Evolutionary conservation across 2,888 invertebrate genomes (phyloP), one percentile per base, ranked within the genome.

Genomic region (Galerucella pusilla): DNA sequence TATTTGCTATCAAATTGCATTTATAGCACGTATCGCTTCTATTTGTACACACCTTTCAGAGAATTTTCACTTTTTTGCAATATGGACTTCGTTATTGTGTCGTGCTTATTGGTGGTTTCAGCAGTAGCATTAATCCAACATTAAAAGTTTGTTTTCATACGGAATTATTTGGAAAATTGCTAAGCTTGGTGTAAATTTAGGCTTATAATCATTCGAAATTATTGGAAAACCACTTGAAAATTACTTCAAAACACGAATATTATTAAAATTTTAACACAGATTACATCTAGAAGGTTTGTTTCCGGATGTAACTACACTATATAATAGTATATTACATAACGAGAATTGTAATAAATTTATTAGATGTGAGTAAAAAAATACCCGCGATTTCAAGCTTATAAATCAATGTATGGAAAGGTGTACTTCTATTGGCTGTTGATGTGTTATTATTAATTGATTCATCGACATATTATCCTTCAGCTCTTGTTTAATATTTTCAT

Each of bases 201-300:
- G 57, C 57, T 57, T 9, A 57, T 57, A 16, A 77, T 78, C 78
- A 79, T 79, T 77, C 61, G 75, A 73, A 77, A 80, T 78, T 78
- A 80, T 78, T 80, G 75, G 78, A 79, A 57, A 78, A 79, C 80
- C 79, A 79, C 80, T 80, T 70, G 77, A 78, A 77, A 77, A 80
- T 80, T 78, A 77, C 80, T 76, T 70, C 63, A 73, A 79, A 78
- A 80, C 80, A 80, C 81, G 79, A 79, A 83, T 81, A 80, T 81
- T 82, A 81, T 81, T 80, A 81, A 81, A 81, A 65, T 64, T 14
- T 65, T 20, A 46, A 65, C 11, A 7, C 20, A 61, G 28, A 61
- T 57, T 20, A 20, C 57, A 57, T 57, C n/a, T 57, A 3, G 16
- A 57, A 20, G 57, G 57, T 57, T 57, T 20, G 10, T 20, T 57